Evolutionary conservation across 1,140 invertebrate genomes (phyloP).

Genomic region (Latrodectus geometricus): DNA sequence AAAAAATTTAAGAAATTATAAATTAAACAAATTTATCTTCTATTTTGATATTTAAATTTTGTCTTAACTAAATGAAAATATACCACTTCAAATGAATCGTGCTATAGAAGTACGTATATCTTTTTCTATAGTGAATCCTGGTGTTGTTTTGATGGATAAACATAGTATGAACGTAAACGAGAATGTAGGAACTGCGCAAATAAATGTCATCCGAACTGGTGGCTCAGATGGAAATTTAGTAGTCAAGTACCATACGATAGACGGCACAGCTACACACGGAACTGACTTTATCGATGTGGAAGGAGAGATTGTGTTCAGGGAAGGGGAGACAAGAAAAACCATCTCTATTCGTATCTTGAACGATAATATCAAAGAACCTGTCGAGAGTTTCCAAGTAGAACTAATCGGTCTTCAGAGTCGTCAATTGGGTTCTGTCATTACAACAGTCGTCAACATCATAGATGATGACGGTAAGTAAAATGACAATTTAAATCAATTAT

Average conservation of each 20-base stretch:
- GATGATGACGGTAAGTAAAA: slow-evolving; percentile 31
- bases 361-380: slow-evolving; percentile 66
- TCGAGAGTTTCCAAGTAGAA: not conserved
- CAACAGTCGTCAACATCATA: not conserved
- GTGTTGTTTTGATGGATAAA: slow-evolving; percentile 73
- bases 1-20: no score
- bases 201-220: slow-evolving; percentile 72
- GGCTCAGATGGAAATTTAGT: slow-evolving; percentile 75
- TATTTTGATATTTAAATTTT: no score
- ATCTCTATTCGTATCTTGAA: slow-evolving; percentile 75
- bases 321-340: slow-evolving; percentile 71
- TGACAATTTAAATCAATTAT: not conserved
- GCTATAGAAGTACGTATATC: no score
- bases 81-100: no score
- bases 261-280: slow-evolving; percentile 73
- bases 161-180: slow-evolving; percentile 75
- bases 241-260: slow-evolving; percentile 74
- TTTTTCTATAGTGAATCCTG: slow-evolving; percentile 68
- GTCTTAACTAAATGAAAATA: no score
- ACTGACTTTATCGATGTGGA: slow-evolving; percentile 72
- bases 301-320: slow-evolving; percentile 73
- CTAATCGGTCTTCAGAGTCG: not conserved
- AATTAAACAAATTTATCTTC: no score
- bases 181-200: slow-evolving; percentile 72
- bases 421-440: not conserved